A percentile compares a stretch with the other conserved stretches of the same genome.
Evolutionary conservation across 2,888 invertebrate species (phyloP).

Genomic region (Tachina lurida): DNA sequence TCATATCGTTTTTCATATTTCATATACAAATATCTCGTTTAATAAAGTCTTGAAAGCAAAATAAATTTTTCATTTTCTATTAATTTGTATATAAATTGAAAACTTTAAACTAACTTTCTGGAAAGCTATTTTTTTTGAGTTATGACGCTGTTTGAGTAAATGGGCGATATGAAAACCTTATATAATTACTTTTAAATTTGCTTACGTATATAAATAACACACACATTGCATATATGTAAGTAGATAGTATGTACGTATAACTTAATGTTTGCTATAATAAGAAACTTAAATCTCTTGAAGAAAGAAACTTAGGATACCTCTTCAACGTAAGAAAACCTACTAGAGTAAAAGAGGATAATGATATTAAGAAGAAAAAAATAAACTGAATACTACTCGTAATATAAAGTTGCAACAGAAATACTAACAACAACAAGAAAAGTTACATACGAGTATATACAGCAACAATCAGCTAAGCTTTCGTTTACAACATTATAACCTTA

Average conservation of each 20-base stretch:
- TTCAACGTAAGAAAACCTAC: conserved; percentile 49
- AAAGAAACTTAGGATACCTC: conserved; percentile 47
- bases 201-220: background rate
- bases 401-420: conserved; percentile 8
- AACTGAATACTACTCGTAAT: conserved; percentile 36
- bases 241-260: background rate
- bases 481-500: conserved; percentile 61
- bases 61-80: too few species aligned
- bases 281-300: conserved; percentile 47
- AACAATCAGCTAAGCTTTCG: conserved; percentile 66
- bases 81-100: too few species aligned
- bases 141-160: too few species aligned
- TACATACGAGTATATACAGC: background rate
- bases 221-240: background rate
- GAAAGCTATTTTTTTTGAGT: too few species aligned
- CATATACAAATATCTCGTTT: too few species aligned
- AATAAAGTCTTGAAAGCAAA: too few species aligned
- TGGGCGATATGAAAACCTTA: too few species aligned
- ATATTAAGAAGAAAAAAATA: conserved; percentile 49
- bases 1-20: too few species aligned
- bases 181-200: background rate
- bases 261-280: conserved; percentile 57
- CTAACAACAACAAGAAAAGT: background rate
- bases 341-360: conserved; percentile 33
- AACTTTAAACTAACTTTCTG: too few species aligned